Percentiles rank a stretch among this genome's conserved stretches.
phyloP scores from a whole-genome alignment of 30 jellyfish, hydroid and myxozoan species.

The Turritopsis dohrnii region DNA sequence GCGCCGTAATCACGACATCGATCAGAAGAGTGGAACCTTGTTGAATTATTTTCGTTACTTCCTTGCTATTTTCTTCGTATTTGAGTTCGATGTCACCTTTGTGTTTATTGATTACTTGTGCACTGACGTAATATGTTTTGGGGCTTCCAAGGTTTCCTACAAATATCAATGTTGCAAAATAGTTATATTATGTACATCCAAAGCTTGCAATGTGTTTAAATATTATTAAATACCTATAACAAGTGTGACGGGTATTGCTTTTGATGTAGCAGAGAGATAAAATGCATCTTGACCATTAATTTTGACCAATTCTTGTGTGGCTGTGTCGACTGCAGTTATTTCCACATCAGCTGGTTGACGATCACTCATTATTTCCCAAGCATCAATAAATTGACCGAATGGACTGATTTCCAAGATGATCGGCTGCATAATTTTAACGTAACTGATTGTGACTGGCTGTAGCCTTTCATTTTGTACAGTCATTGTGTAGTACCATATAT shows the following conservation, averaged over 20 bases:
- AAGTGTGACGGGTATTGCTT: neutral
- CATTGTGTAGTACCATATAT: neutral
- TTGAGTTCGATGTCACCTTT: constrained; percentile 36
- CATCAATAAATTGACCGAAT: constrained; percentile 2
- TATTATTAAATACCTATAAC: neutral
- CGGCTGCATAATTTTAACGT: neutral
- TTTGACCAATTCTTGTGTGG: constrained; percentile 29
- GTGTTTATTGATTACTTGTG: constrained; percentile 35
- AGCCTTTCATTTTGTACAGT: neutral
- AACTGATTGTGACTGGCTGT: neutral
- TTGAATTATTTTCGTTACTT: constrained; percentile 28
- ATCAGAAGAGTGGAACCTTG: constrained; percentile 31
- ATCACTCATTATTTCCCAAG: neutral
- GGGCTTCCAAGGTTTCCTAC: neutral
- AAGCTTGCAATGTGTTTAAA: no score
- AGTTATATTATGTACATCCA: no score
- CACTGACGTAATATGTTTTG: constrained; percentile 43
- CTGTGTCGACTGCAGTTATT: constrained; percentile 8
- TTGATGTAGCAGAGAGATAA: neutral
- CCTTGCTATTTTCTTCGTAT: constrained; percentile 37
- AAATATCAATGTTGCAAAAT: neutral
- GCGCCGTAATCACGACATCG: constrained; percentile 5
- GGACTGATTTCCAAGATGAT: neutral
- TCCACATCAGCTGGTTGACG: constrained; percentile 8
- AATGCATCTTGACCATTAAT: constrained; percentile 34